Base-by-base conservation (phyloP, 2,113 vertebrate species). In the Lophius piscatorius region DNA sequence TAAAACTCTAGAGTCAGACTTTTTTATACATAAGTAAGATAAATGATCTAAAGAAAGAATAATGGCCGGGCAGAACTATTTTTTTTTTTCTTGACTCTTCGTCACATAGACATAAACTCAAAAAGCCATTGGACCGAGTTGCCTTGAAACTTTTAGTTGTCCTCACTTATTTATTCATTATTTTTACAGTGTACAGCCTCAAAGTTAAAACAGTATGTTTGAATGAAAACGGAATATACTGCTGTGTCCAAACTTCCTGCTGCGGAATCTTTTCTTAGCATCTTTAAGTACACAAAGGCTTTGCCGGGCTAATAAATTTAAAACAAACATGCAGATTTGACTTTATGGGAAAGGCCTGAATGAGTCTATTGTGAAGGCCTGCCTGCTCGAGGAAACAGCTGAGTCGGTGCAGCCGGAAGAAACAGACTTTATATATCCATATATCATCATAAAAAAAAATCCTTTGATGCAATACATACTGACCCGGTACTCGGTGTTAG, bases 151-250 rank as follows among this genome's bases (percentile, higher is more conserved):
- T n/a, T n/a, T n/a, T n/a, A n/a, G n/a, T n/a, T n/a, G n/a, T n/a
- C n/a, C n/a, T n/a, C n/a, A n/a, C n/a, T n/a, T n/a, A n/a, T n/a
- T n/a, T n/a, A n/a, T n/a, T n/a, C n/a, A n/a, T n/a, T n/a, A n/a
- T n/a, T n/a, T n/a, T n/a, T n/a, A n/a, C n/a, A n/a, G n/a, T n/a
- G n/a, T 65, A 34, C 3, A 29, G 35, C 26, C 36, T 40, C 20
- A 17, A 60, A 50, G 26, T 18, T 46, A 26, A 49, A 67, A 35
- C 46, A 40, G 24, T 42, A 49, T n/a, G n/a, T n/a, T n/a, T n/a
- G n/a, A 62, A 55, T 29, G 31, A 51, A 6, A 46, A 48, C 9
- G 36, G 41, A 49, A 46, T 40, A 68, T 51, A 69, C 31, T 28
- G 2, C 52, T 9, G 21, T n/a, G 11, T 58, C 22, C 13, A 35